Percentiles rank a stretch among this genome's conserved stretches.
These are phyloP conservation scores for Microcebus murinus DNA, from an alignment of 2,113 vertebrate species.

Conservation along the genomic window DNA sequence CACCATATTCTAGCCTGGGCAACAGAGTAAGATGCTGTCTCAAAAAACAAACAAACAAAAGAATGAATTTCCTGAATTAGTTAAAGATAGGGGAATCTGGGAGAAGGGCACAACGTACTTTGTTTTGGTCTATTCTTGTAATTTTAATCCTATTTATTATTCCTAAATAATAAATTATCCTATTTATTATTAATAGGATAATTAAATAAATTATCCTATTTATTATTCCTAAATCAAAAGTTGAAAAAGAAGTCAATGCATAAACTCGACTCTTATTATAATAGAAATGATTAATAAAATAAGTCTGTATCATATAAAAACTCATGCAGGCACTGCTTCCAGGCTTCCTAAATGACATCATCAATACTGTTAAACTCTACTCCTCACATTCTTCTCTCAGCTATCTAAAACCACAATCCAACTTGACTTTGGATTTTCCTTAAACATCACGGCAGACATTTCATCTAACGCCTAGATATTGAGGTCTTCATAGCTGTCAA, in stretches of 20 bases:
- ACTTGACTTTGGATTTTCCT: neutral
- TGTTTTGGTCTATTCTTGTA: neutral
- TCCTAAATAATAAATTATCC: too few species aligned
- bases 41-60: neutral
- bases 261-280: neutral
- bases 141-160: neutral
- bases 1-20: too few species aligned
- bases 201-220: too few species aligned
- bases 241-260: neutral
- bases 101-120: neutral
- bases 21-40: too few species aligned
- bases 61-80: neutral
- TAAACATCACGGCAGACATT: neutral
- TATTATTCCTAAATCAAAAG: neutral
- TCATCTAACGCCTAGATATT: neutral
- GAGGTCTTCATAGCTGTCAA: neutral
- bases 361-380: neutral
- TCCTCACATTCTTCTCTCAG: too few species aligned
- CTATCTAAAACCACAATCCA: neutral
- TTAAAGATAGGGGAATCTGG: neutral
- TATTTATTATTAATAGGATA: too few species aligned
- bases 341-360: neutral
- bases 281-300: neutral
- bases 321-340: rapidly evolving
- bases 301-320: neutral